Evolutionary conservation across 2,113 vertebrate species (phyloP).

Genomic region (Zeus faber): DNA sequence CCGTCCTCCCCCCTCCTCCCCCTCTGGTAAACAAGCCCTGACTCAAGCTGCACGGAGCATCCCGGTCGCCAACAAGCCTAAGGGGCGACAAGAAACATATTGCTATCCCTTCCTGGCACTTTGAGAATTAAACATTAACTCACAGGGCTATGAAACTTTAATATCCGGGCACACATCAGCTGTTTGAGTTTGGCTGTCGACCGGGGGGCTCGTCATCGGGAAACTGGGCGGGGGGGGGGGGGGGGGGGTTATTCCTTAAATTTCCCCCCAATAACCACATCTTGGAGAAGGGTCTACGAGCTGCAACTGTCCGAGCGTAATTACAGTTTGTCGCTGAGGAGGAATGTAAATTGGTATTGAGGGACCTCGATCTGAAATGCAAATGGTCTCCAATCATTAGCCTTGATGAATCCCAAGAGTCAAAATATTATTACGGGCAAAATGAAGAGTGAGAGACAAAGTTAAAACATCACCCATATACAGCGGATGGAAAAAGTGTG

Average conservation of each 20-base stretch:
- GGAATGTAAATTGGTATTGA: constrained; percentile 1
- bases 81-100: constrained; percentile 69
- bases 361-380: constrained; percentile 4
- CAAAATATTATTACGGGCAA: too few relatives aligned
- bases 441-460: too few relatives aligned
- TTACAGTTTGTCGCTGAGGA: background rate
- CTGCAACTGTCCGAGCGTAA: too few relatives aligned
- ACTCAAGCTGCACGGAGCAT: constrained; percentile 46
- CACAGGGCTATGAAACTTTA: constrained; percentile 65
- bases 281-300: background rate
- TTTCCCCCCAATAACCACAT: background rate
- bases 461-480: too few relatives aligned
- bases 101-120: constrained; percentile 59
- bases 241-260: constrained; percentile 19
- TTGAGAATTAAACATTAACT: constrained; percentile 76
- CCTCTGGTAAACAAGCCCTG: constrained; percentile 48
- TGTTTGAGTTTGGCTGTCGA: constrained; percentile 26
- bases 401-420: too few relatives aligned
- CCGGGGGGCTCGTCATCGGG: constrained; percentile 16
- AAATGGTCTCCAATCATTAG: constrained; percentile 4
- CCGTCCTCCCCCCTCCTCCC: background rate
- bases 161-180: constrained; percentile 51
- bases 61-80: constrained; percentile 61
- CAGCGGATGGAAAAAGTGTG: too few relatives aligned
- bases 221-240: background rate